Conservation (phyloP, 1,140 invertebrate species). For the Physella acuta region DNA sequence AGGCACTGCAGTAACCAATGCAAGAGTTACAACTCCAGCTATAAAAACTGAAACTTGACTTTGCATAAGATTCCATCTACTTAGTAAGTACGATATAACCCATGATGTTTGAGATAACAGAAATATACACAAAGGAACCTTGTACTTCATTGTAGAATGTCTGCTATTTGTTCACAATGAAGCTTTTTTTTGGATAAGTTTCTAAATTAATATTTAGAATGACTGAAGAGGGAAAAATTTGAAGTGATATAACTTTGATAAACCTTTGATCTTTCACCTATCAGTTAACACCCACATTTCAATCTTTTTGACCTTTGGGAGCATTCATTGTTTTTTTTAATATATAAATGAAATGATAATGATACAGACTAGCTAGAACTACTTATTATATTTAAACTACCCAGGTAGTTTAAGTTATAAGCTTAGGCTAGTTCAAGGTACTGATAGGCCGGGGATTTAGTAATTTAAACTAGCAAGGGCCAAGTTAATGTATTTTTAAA, state of each 20-base stretch:
- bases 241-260: not conserved
- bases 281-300: not conserved
- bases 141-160: not conserved
- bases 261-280: not conserved
- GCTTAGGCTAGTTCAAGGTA: no score
- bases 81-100: conserved; percentile 4
- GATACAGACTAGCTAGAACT: no score
- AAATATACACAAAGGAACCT: not conserved
- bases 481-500: no score
- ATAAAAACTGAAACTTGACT: not conserved
- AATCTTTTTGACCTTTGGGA: not conserved
- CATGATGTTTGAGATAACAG: conserved; percentile 11
- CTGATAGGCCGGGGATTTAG: no score
- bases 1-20: not conserved
- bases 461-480: no score
- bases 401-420: no score
- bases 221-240: not conserved
- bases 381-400: no score
- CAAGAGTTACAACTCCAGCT: not conserved
- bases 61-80: not conserved
- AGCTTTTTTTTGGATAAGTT: not conserved
- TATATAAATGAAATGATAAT: no score
- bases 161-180: not conserved
- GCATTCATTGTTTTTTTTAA: no score
- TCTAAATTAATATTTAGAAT: not conserved